These are phyloP conservation scores for Philotrypesis tridentata DNA, from an alignment of 1,140 invertebrate species.

Conservation along the genomic window DNA sequence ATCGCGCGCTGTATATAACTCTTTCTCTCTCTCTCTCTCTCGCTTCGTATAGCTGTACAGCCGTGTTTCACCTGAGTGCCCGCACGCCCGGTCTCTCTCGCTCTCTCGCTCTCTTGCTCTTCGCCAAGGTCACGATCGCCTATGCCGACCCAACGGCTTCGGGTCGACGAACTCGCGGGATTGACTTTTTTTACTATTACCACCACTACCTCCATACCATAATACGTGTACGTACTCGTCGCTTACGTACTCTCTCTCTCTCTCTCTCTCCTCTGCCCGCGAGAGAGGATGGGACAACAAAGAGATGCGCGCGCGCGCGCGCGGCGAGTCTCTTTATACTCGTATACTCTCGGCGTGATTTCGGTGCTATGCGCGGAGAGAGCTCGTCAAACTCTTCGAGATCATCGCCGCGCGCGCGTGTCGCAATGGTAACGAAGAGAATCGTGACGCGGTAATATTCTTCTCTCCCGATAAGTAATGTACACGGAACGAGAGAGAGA, in stretches of 20 bases:
- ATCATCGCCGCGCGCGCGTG: not conserved
- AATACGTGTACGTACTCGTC: too few relatives aligned
- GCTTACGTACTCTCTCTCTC: not conserved
- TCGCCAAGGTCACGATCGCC: constrained; percentile 66
- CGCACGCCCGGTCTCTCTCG: constrained; percentile 31
- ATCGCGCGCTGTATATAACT: not conserved
- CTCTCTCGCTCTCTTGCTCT: constrained; percentile 50
- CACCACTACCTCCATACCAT: too few relatives aligned
- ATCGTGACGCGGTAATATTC: not conserved
- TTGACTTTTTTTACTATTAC: not conserved
- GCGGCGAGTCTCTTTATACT: too few relatives aligned
- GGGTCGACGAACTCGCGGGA: not conserved
- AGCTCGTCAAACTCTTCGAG: too few relatives aligned
- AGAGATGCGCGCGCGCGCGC: too few relatives aligned
- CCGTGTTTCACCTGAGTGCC: constrained; percentile 57
- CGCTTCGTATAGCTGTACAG: constrained; percentile 53
- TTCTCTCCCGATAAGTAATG: not conserved
- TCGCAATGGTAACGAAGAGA: not conserved
- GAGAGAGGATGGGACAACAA: too few relatives aligned
- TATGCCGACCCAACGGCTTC: constrained; percentile 33
- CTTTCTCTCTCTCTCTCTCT: too few relatives aligned
- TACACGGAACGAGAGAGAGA: too few relatives aligned
- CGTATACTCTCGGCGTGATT: too few relatives aligned
- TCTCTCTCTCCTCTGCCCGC: too few relatives aligned
- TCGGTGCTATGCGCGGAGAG: too few relatives aligned